A percentile compares a stretch with the other conserved stretches of the same genome.
Evolutionary conservation across 53 echinoderm and acorn worm genomes (phyloP).

Genomic region (Astropecten irregularis): DNA sequence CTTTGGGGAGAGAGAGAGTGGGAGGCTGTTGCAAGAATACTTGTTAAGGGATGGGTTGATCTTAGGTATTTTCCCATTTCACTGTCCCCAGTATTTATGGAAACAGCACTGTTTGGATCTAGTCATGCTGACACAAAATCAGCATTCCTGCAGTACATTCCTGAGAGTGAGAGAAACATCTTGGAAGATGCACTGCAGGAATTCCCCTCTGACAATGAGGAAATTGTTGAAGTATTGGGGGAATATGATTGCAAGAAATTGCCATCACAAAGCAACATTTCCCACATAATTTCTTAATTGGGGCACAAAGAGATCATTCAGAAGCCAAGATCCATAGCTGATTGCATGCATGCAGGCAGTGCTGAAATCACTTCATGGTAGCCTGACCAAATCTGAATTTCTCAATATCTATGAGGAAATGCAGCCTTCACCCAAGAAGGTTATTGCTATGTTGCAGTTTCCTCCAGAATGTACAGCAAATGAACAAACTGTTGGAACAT

Average conservation of each 20-base stretch:
- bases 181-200: neutral
- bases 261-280: neutral
- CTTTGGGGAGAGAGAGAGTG: slow-evolving; percentile 3
- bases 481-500: slow-evolving; percentile 5
- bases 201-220: slow-evolving; percentile 17
- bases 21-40: slow-evolving; percentile 56
- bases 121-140: slow-evolving; percentile 3
- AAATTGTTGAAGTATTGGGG: slow-evolving; percentile 27
- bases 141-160: slow-evolving; percentile 7
- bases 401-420: slow-evolving; percentile 35
- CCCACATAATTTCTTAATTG: slow-evolving; percentile 35
- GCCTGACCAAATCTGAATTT: slow-evolving; percentile 3
- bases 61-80: slow-evolving; percentile 55
- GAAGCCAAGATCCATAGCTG: slow-evolving; percentile 42
- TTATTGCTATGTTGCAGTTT: slow-evolving; percentile 32
- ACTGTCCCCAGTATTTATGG: slow-evolving; percentile 55
- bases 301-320: slow-evolving; percentile 41
- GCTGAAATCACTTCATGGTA: slow-evolving; percentile 10
- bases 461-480: slow-evolving; percentile 10
- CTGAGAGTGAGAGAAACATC: neutral
- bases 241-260: slow-evolving; percentile 41
- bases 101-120: slow-evolving; percentile 30
- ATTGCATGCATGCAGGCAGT: slow-evolving; percentile 25
- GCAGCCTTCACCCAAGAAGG: slow-evolving; percentile 26
- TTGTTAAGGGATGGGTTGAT: slow-evolving; percentile 62